Percentiles rank a stretch among this genome's conserved stretches.
Evolutionary conservation across 2,797 vertebrate genomes (phyloP).

Genomic region (Alectoris magna): DNA sequence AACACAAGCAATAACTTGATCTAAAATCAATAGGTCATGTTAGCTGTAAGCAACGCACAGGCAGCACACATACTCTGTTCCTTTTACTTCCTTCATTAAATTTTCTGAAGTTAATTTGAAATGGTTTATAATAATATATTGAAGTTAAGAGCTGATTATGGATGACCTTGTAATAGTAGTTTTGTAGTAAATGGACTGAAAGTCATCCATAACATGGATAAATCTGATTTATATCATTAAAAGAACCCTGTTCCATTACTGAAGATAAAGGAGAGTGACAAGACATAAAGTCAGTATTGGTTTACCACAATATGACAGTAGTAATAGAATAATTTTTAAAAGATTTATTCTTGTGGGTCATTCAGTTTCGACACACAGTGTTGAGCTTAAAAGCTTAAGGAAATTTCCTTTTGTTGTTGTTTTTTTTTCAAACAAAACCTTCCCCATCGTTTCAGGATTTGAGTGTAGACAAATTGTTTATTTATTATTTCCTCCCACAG

Average conservation of each 20-base stretch:
- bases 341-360: not conserved
- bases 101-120: slow-evolving; percentile 52
- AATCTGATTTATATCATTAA: slow-evolving; percentile 42
- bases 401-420: not conserved
- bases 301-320: not conserved
- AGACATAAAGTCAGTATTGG: slow-evolving; percentile 24
- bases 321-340: not conserved
- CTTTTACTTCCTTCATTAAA: slow-evolving; percentile 48
- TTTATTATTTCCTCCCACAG: slow-evolving; percentile 2
- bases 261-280: not conserved
- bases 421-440: not conserved
- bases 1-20: not conserved
- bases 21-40: not conserved
- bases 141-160: slow-evolving; percentile 50
- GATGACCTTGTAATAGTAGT: not conserved
- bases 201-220: not conserved
- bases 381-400: not conserved
- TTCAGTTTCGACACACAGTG: not conserved
- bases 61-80: not conserved
- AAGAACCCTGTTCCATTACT: slow-evolving; percentile 4
- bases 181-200: not conserved
- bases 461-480: not conserved
- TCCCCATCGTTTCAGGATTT: not conserved
- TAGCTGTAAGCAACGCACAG: not conserved
- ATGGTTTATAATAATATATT: slow-evolving; percentile 31